Percentiles rank a stretch among this genome's conserved stretches.
These are phyloP conservation scores for Parotia lawesii DNA, from an alignment of 2,113 vertebrate species.

Conservation along the genomic window DNA sequence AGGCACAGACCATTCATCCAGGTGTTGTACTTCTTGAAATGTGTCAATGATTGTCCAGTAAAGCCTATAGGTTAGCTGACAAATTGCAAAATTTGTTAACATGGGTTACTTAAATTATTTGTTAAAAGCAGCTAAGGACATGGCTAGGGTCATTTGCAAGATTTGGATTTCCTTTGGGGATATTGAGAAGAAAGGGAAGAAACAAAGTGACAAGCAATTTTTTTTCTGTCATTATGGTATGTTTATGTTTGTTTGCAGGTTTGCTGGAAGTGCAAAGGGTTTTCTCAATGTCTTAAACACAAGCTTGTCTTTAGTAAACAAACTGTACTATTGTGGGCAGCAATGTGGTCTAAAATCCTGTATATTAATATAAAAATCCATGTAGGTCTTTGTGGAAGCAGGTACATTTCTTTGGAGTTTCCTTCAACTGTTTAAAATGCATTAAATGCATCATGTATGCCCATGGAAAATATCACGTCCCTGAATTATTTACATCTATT, in stretches of 20 bases:
- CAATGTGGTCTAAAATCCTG: not conserved
- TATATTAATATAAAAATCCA: not conserved
- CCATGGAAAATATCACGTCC: not conserved
- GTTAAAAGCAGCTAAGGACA: not conserved
- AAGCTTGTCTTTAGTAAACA: not conserved
- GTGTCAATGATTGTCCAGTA: not conserved
- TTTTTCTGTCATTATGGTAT: not conserved
- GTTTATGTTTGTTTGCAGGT: not conserved
- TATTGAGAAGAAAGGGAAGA: not conserved
- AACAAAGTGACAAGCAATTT: not conserved
- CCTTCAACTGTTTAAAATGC: not conserved
- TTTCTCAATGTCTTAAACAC: not conserved
- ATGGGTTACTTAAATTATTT: not conserved
- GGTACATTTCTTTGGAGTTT: not conserved
- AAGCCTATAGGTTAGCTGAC: not conserved
- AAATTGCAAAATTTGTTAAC: not conserved
- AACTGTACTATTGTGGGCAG: not conserved
- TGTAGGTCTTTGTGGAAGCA: not conserved
- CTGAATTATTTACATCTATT: constrained; percentile 25
- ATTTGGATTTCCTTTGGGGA: not conserved
- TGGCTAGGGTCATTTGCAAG: not conserved
- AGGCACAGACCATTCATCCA: not conserved
- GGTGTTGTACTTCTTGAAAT: not conserved
- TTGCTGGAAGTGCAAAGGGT: not conserved
- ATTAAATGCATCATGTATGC: not conserved